Conservation (phyloP, 2,113 vertebrate genomes). For the Clarias batrachus region DNA sequence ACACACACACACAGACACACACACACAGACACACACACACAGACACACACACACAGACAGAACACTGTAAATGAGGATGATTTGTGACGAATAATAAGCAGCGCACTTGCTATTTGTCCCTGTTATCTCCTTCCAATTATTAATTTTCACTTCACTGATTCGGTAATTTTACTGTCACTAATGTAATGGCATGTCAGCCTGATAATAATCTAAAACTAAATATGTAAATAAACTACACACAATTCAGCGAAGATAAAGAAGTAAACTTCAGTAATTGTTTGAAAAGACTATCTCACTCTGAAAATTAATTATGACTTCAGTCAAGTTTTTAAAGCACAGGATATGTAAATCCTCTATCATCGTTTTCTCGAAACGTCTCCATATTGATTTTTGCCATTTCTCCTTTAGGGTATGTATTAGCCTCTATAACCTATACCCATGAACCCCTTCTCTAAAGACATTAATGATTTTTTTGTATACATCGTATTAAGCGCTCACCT, state of each 20-base stretch:
- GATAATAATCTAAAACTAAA: background rate
- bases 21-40: too few species aligned
- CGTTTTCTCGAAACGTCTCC: background rate
- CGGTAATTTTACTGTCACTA: background rate
- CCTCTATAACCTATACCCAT: background rate
- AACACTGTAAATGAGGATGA: background rate
- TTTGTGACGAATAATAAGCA: background rate
- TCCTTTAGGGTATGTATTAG: background rate
- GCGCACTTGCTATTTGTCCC: background rate
- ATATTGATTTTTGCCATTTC: background rate
- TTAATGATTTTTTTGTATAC: background rate
- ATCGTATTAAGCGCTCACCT: background rate
- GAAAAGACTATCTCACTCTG: background rate
- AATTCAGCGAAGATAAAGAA: background rate
- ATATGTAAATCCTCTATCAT: background rate
- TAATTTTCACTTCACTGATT: background rate
- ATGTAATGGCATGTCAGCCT: background rate
- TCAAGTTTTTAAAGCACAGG: background rate
- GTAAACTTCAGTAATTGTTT: background rate
- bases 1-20: too few species aligned
- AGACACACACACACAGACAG: background rate
- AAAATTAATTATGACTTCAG: background rate
- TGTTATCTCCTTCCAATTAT: background rate
- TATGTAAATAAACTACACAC: background rate
- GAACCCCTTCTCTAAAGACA: background rate